These are phyloP conservation scores for Origma solitaria DNA, from an alignment of 2,113 vertebrate species.

Conservation along the genomic window DNA sequence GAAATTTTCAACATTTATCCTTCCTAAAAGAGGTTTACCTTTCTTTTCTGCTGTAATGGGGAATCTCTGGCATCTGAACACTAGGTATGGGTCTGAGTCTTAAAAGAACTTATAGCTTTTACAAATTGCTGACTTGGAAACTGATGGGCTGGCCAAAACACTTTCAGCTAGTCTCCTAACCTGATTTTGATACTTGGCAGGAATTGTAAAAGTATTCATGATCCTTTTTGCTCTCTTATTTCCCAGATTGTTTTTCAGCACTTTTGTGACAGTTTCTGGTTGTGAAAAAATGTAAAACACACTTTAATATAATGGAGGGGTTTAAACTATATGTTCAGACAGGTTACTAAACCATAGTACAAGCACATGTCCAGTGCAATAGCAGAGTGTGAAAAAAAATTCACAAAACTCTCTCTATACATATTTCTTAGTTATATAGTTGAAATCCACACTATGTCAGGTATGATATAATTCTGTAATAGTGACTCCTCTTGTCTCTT, in stretches of 20 bases:
- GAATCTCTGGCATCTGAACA: neutral
- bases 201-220: neutral
- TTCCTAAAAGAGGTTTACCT: neutral
- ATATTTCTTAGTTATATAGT: neutral
- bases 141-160: neutral
- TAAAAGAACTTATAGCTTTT: neutral
- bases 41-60: neutral
- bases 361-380: neutral
- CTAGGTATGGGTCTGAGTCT: neutral
- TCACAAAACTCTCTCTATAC: neutral
- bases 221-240: neutral
- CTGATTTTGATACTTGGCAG: neutral
- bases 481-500: neutral
- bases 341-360: neutral
- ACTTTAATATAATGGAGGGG: neutral
- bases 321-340: neutral
- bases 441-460: neutral
- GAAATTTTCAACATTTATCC: neutral
- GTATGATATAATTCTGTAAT: neutral
- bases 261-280: neutral
- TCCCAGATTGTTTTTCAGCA: neutral
- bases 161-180: neutral
- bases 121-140: neutral
- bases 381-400: neutral
- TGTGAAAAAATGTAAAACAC: neutral